These are phyloP conservation scores for Ryuthela nishihirai DNA, from an alignment of 2,888 invertebrate species.

Conservation along the genomic window DNA sequence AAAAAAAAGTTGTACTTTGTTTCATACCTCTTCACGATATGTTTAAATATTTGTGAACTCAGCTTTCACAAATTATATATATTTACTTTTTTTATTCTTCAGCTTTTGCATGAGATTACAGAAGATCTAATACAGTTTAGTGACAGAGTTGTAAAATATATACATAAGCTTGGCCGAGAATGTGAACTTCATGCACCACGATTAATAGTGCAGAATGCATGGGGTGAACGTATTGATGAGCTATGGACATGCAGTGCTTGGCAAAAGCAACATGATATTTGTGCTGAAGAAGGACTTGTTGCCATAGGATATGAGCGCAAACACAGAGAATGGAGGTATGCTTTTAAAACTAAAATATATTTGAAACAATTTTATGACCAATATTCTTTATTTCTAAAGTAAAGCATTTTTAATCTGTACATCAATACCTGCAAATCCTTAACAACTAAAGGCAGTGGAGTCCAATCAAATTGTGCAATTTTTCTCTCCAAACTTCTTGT, in stretches of 20 bases:
- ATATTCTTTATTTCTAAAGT: too few relatives aligned
- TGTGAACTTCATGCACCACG: constrained; percentile 55
- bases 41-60: too few relatives aligned
- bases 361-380: too few relatives aligned
- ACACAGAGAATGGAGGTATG: constrained; percentile 47
- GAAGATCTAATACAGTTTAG: constrained; percentile 55
- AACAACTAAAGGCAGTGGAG: too few relatives aligned
- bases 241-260: constrained; percentile 57
- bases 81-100: constrained; percentile 3
- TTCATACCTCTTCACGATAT: too few relatives aligned
- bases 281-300: constrained; percentile 58
- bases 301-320: constrained; percentile 54
- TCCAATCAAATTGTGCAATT: too few relatives aligned
- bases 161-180: constrained; percentile 52
- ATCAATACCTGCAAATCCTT: too few relatives aligned
- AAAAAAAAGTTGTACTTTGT: too few relatives aligned
- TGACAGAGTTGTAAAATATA: constrained; percentile 53
- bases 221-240: constrained; percentile 56
- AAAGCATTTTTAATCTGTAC: too few relatives aligned
- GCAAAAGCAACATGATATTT: constrained; percentile 54
- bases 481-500: too few relatives aligned
- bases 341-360: too few relatives aligned
- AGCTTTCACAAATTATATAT: too few relatives aligned
- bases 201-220: constrained; percentile 55
- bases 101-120: constrained; percentile 48